These are phyloP conservation scores for Ptychoptera contaminata DNA, from an alignment of 2,888 invertebrate genomes.

Conservation along the genomic window DNA sequence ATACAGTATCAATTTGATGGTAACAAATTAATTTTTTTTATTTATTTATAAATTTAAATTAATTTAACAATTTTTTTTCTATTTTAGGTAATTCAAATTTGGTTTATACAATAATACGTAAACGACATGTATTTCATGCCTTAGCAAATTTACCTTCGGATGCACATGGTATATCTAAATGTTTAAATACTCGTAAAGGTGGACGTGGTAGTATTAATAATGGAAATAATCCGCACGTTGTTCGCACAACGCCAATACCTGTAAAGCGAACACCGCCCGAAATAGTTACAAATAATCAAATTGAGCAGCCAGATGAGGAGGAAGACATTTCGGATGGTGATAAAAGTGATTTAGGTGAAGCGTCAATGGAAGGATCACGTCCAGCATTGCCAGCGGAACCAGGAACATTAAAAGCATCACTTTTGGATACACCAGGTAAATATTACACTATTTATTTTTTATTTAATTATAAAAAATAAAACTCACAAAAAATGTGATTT, in stretches of 20 bases:
- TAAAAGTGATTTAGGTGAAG: conserved; percentile 35
- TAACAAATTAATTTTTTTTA: conserved; percentile 20
- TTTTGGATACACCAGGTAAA: conserved; percentile 77
- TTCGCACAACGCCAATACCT: conserved; percentile 12
- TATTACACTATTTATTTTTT: not conserved
- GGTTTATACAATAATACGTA: conserved; percentile 96
- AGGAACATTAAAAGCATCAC: conserved; percentile 77
- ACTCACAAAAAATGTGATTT: not conserved
- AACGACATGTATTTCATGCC: conserved; percentile 94
- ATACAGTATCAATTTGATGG: conserved; percentile 99
- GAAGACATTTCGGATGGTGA: conserved; percentile 36
- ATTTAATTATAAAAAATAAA: not conserved
- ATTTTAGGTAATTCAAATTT: conserved; percentile 84
- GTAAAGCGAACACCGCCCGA: conserved; percentile 10
- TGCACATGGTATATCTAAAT: conserved; percentile 58
- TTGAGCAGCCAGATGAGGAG: conserved; percentile 18
- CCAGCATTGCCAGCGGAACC: conserved; percentile 80
- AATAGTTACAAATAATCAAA: conserved; percentile 12
- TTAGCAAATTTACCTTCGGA: conserved; percentile 95
- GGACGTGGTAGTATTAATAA: conserved; percentile 23
- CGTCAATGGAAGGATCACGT: conserved; percentile 64
- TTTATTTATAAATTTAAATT: conserved; percentile 1
- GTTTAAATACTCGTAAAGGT: conserved; percentile 33
- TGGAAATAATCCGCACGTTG: conserved; percentile 17
- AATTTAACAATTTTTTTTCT: not conserved